Evolutionary conservation across 2,888 invertebrate genomes (phyloP), one percentile per base, ranked within the genome.

Genomic region (Allygus modestus): DNA sequence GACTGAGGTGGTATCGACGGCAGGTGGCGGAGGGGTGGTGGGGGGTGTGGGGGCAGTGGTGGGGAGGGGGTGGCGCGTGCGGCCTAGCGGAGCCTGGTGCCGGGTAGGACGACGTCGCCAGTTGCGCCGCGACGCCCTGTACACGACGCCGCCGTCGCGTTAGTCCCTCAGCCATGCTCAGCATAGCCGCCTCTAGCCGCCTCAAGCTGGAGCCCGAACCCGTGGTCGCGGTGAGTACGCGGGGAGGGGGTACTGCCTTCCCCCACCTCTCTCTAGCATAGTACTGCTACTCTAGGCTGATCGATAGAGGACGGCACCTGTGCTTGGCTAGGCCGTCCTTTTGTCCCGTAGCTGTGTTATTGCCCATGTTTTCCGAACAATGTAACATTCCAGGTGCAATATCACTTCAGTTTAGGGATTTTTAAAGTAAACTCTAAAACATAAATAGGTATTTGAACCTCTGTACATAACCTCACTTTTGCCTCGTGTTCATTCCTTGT

Each of bases 81-180:
- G 69, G 43, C 43, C 43, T 31, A 81, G 37, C 83, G 37, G 73
- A 0, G 71, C 89, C 89, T 89, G 90, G 90, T 89, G 89, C 89
- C 89, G 89, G 89, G 89, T 90, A 89, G 90, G 89, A 89, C 90
- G 89, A 89, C 89, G 81, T 82, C 69, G 83, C 61, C 83, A 65
- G 77, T 84, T 33, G 75, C 75, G 73, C 43, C 75, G 75, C 75
- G 83, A 81, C 79, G 73, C 71, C 82, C 54, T 77, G 61, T 71
- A 54, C 81, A 46, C 69, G 84, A 65, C 84, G 69, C 88, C 87
- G 87, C 88, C 87, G 86, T 86, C 84, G 86, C 85, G 85, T 87
- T 84, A 87, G 79, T 86, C 79, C 51, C 46, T 17, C 79, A 33
- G 37, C 33, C 54, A 73, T 73, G 84, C 85, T 84, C 54, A 82